These are phyloP conservation scores for Pseudochromis fuscus DNA, from an alignment of 2,797 vertebrate species.

Conservation along the genomic window DNA sequence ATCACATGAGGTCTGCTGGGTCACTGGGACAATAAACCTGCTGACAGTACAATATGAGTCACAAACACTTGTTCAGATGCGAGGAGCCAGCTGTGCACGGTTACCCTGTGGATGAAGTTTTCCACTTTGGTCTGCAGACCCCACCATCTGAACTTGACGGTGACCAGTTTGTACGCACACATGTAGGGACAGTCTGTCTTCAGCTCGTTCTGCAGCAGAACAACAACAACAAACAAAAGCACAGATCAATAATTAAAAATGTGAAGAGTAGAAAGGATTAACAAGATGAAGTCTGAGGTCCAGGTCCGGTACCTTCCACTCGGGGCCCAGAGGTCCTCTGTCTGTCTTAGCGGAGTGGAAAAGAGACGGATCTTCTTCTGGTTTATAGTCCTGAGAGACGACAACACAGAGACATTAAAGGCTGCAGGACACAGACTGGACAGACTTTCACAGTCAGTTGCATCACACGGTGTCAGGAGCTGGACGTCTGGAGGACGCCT, in stretches of 20 bases:
- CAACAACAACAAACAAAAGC: constrained; percentile 5
- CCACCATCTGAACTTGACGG: constrained; percentile 98
- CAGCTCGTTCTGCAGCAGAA: constrained; percentile 88
- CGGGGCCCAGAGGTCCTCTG: constrained; percentile 92
- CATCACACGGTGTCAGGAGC: no score
- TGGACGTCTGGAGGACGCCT: no score
- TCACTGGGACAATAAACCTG: no score
- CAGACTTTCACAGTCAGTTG: no score
- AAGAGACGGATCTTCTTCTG: constrained; percentile 92
- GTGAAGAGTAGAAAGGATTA: background rate
- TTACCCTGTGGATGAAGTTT: constrained; percentile 95
- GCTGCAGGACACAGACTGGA: no score
- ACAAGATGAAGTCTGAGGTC: rapidly evolving
- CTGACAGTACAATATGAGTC: no score
- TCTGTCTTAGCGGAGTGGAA: constrained; percentile 94
- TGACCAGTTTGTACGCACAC: constrained; percentile 98
- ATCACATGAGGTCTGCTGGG: no score
- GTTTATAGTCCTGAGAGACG: constrained; percentile 92
- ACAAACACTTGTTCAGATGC: no score
- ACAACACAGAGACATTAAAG: background rate
- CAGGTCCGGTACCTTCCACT: constrained; percentile 91
- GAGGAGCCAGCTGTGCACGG: background rate
- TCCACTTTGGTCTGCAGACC: constrained; percentile 96
- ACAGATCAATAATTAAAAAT: background rate
- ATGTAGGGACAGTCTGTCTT: constrained; percentile 92